Base-by-base conservation (phyloP, 2,888 invertebrate genomes). In the Itoplectis maculator region DNA sequence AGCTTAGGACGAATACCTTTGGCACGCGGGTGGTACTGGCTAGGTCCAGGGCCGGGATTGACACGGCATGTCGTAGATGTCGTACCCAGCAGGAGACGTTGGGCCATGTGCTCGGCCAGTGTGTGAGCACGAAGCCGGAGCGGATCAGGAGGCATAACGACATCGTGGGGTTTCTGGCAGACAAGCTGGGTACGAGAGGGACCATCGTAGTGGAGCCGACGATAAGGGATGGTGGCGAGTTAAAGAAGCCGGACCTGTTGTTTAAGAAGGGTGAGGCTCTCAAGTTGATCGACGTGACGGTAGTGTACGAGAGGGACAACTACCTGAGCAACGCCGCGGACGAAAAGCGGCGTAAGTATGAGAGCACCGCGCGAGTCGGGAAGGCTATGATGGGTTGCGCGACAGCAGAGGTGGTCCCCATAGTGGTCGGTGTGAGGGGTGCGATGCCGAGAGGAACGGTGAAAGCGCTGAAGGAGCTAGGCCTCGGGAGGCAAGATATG, bases 171-270 rank as follows among this genome's bases (percentile, higher is more conserved):
- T 47, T 84, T 0, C 9, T 82, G 9, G 72, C 51, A 3, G 77
- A 69, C 0, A 70, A 37, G 20, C 45, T 49, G 0, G 6, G 56
- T 0, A 15, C 15, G 8, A 45, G 18, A 7, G 9, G 42, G 1
- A 42, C 37, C 3, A 76, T 76, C 0, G 37, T 65, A 0, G 35
- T 45, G 2, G 84, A 83, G 23, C 68, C 81, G 7, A 70, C 75
- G 2, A 47, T 81, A 2, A 47, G 20, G 2, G 66, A 69, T 0
- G 37, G 11, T 0, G 85, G 84, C 9, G 88, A 85, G 77, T 82
- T 84, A 35, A 88, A 89, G 70, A 87, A 88, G 87, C 89, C 88
- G 0, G 89, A 89, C 86, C 86, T 90, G 80, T 86, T 90, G 42
- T 54, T 89, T 20, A 78, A 84, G 56, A 86, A 42, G 86, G 85